Evolutionary conservation across 2,113 vertebrate genomes (phyloP).

Genomic region (Copsychus sechellarum): DNA sequence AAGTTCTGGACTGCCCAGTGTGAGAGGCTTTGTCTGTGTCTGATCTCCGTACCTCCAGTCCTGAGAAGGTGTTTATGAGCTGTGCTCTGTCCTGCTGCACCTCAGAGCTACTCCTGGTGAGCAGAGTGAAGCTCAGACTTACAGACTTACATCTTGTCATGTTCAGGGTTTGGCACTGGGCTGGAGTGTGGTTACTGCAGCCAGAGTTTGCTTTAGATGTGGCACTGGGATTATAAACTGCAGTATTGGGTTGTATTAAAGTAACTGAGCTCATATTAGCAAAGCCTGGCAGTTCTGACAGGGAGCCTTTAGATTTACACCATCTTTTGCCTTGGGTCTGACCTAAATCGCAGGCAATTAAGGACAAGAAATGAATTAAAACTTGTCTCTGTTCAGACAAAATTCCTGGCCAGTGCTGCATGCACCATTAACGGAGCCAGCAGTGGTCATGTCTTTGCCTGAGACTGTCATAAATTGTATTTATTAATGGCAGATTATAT

Average conservation of each 20-base stretch:
- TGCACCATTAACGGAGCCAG: not conserved
- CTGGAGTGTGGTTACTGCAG: not conserved
- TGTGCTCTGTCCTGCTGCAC: not conserved
- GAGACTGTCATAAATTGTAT: conserved; percentile 10
- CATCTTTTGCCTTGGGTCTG: not conserved
- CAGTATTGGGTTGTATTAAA: not conserved
- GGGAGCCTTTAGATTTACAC: not conserved
- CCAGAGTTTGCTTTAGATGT: not conserved
- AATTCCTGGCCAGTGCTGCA: not conserved
- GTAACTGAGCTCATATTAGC: not conserved
- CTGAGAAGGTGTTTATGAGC: not conserved
- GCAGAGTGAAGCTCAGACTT: not conserved
- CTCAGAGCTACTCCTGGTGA: not conserved
- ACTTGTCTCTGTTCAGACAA: not conserved
- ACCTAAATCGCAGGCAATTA: not conserved
- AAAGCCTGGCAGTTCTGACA: not conserved
- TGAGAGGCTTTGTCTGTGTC: not conserved
- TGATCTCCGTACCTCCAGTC: not conserved
- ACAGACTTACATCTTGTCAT: not conserved
- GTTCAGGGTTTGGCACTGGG: not conserved
- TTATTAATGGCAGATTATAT: conserved; percentile 41
- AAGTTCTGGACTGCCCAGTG: fast-evolving
- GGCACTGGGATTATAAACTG: not conserved
- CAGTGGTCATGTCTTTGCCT: not conserved
- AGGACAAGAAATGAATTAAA: not conserved